phyloP scores from a whole-genome alignment of 2,797 vertebrate genomes.

The Crocodylus rhombifer region DNA sequence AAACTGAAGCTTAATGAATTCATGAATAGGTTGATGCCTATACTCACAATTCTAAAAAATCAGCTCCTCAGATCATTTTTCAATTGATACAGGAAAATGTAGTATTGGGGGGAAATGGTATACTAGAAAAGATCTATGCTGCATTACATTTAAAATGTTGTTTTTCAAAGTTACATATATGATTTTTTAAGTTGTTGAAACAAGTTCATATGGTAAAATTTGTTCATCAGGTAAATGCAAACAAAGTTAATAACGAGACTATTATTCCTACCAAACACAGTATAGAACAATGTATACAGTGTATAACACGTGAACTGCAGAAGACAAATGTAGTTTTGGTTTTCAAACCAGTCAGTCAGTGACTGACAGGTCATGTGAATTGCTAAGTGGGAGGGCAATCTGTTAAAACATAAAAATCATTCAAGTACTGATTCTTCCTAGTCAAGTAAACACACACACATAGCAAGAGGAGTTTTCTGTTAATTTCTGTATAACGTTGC shows the following conservation, averaged over 20 bases:
- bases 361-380: neutral
- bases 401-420: neutral
- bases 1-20: neutral
- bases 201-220: neutral
- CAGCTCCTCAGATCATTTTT: neutral
- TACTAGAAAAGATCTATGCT: neutral
- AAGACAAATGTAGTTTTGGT: neutral
- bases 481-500: neutral
- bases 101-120: too few relatives aligned
- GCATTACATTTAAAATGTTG: neutral
- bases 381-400: neutral
- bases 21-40: too few relatives aligned
- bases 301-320: neutral
- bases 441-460: neutral
- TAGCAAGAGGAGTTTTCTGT: neutral
- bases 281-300: rapidly evolving
- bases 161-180: neutral
- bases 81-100: neutral
- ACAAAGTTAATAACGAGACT: neutral
- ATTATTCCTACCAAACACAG: neutral
- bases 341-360: neutral
- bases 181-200: neutral
- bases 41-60: too few relatives aligned
- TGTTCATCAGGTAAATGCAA: neutral
- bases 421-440: neutral